Evolutionary conservation across 2,888 invertebrate species (phyloP), one percentile per base, ranked within the genome.

Genomic region (Philhelius pedissequus): DNA sequence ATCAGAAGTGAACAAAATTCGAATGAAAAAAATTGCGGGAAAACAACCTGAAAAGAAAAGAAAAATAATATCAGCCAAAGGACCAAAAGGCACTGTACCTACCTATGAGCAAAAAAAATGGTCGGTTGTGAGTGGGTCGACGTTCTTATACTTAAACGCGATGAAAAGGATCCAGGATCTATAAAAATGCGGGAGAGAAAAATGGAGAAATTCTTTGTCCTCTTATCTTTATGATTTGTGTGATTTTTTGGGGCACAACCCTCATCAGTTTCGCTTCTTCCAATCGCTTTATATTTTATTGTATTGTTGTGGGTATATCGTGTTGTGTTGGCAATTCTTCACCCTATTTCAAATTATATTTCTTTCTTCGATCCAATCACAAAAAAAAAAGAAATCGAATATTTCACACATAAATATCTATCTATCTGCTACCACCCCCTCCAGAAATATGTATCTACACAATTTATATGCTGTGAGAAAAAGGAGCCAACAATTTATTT

Each of bases 201-300:
- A 81, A 84, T 78, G 69, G 84, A 74, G 68, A 86, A 86, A 86
- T 86, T 83, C 86, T 86, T 87, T 86, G 86, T 86, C 86, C 81
- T 87, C 87, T 87, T 87, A 87, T 87, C 87, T 87, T 86, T 87
- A 87, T 87, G 87, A 87, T 87, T 87, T 87, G 86, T 86, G 86
- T 76, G 68, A 52, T 32, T 62, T 62, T 80, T 76, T 45, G 66
- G 75, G 80, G 80, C 70, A 80, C 71, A 84, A 79, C 84, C 84
- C 84, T 84, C 84, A 80, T 84, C 84, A 84, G 80, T 84, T 80
- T 68, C 71, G 80, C 73, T 80, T 32, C 70, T 75, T 84, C 52
- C 69, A 84, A 75, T 84, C 84, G 80, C 60, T 68, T 66, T 20
- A 27, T 32, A 13, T 43, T 18, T 2, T 43, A 13, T 27, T 54